Percentiles rank a stretch among this genome's conserved stretches.
Conservation (phyloP, 2,888 invertebrate species). For the Noctua comes region DNA sequence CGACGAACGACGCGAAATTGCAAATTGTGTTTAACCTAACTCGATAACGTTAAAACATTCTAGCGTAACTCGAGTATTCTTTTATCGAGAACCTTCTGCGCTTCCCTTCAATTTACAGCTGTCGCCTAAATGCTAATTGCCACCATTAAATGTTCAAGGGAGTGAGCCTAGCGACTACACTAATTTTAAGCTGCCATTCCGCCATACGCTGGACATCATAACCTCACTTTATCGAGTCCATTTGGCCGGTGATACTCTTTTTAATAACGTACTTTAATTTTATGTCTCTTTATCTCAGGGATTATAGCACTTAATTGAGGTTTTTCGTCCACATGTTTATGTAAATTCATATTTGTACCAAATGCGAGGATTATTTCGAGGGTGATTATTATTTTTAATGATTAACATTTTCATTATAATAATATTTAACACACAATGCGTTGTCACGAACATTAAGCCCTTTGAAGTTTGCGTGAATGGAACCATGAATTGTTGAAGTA, state of each 20-base stretch:
- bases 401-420: constrained; percentile 47
- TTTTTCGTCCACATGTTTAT: constrained; percentile 78
- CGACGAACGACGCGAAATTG: constrained; percentile 79
- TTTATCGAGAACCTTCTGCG: constrained; percentile 44
- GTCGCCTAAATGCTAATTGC: constrained; percentile 67
- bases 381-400: constrained; percentile 55
- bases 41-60: constrained; percentile 78
- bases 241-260: constrained; percentile 86
- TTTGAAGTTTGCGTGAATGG: constrained; percentile 38
- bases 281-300: constrained; percentile 84
- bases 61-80: constrained; percentile 49
- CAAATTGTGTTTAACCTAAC: constrained; percentile 83
- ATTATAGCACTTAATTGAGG: constrained; percentile 83
- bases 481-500: constrained; percentile 26
- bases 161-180: constrained; percentile 74
- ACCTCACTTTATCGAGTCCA: constrained; percentile 84
- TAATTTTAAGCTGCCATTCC: constrained; percentile 82
- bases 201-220: constrained; percentile 83
- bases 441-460: constrained; percentile 49
- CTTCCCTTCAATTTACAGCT: constrained; percentile 65
- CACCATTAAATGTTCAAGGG: constrained; percentile 67
- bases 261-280: constrained; percentile 88
- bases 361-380: constrained; percentile 54
- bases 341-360: constrained; percentile 65
- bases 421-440: constrained; percentile 48